Evolutionary conservation across 2,113 vertebrate genomes (phyloP), one percentile per base, ranked within the genome.

Genomic region (Ctenodactylus gundi): DNA sequence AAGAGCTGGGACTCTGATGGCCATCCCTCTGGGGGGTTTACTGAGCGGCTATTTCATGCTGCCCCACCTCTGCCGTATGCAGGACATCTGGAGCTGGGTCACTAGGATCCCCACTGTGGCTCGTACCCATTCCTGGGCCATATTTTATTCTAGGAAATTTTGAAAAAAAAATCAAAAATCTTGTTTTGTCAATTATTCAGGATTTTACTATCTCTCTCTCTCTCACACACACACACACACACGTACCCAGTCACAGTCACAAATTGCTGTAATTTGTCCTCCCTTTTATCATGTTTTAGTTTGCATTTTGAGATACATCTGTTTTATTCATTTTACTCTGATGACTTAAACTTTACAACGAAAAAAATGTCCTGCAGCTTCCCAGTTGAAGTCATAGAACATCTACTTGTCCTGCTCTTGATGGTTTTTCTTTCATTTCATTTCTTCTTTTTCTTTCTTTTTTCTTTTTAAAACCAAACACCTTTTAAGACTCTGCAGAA

Each of bases 41-140:
- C 11, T 7, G 23, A 83, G 41, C 49, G 41, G 0, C 46, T 49
- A 11, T 34, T 1, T 4, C 0, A 5, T 27, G 25, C 77, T 4
- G 68, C 51, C 6, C 41, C 1, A 1, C 4, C 44, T 0, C 8
- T 5, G 23, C 58, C 8, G 23, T 7, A 10, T 21, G 6, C 60
- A 6, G 58, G 39, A 76, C 18, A 58, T 39, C 46, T 4, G 2
- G 23, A 39, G 2, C 31, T 13, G 9, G 55, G 46, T 17, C 0
- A 1, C 25, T 1, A 13, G 1, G 4, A 17, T 36, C 7, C 7
- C 18, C 20, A 4, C 51, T 2, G 0, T 12, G 1, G 15, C 25
- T 14, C 7, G 6, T 1, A 17, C 14, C 2, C 6, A 9, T 23
- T 8, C 14, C 4, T 4, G 10, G 21, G 51, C 21, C 31, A 6